Percentiles rank a stretch among this genome's conserved stretches.
Evolutionary conservation across 2,113 vertebrate genomes (phyloP).

Genomic region (Platichthys stellatus): DNA sequence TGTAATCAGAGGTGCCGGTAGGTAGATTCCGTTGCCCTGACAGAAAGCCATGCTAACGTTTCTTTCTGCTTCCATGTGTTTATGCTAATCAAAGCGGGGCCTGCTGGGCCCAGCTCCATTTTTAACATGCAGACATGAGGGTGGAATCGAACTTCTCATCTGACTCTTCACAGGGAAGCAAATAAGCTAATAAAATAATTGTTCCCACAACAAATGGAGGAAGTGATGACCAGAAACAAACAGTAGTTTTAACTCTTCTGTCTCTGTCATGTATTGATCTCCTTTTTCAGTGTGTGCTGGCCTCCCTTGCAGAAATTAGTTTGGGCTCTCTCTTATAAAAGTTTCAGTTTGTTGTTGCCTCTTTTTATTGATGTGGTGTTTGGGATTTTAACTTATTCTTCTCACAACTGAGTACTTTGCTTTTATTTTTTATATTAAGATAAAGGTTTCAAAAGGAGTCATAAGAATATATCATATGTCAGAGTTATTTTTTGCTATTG

Average conservation of each 20-base stretch:
- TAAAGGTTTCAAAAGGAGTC: too few relatives aligned
- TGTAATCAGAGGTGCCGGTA: background rate
- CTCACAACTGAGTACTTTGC: too few relatives aligned
- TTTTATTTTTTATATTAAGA: too few relatives aligned
- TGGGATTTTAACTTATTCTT: background rate
- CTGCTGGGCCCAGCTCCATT: background rate
- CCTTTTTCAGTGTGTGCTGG: background rate
- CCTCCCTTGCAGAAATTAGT: background rate
- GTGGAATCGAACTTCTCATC: constrained; percentile 4
- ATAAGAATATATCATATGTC: too few relatives aligned
- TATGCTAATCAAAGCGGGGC: background rate
- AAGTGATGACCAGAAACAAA: background rate
- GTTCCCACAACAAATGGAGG: background rate
- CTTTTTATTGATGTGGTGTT: background rate
- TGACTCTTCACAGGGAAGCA: background rate
- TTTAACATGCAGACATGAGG: background rate
- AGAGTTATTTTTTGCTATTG: too few relatives aligned
- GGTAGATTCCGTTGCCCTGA: background rate
- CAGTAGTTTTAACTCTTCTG: background rate
- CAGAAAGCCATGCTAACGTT: background rate
- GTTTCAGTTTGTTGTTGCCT: background rate
- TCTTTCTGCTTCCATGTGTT: background rate
- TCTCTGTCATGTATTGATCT: background rate
- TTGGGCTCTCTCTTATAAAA: background rate
- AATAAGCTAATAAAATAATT: background rate